Conservation (phyloP, 2,888 invertebrate genomes). For the Tridacna crocea region DNA sequence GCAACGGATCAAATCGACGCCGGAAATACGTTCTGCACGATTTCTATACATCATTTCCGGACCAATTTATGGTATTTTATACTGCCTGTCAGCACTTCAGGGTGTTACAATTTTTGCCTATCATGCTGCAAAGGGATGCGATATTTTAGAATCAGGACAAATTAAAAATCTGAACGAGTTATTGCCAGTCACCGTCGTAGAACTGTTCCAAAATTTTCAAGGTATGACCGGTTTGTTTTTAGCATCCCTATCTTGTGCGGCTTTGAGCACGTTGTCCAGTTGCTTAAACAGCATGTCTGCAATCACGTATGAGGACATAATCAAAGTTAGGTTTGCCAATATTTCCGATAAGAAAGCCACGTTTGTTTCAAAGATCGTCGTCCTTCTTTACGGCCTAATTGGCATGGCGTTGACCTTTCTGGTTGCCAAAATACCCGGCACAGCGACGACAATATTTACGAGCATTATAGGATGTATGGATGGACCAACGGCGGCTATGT, state of each 20-base stretch:
- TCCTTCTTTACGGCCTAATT: slow-evolving; percentile 29
- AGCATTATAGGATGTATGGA: slow-evolving; percentile 39
- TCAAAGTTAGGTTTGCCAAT: slow-evolving; percentile 20
- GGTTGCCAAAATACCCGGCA: slow-evolving; percentile 28
- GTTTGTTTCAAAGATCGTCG: slow-evolving; percentile 22
- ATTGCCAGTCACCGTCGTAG: slow-evolving; percentile 34
- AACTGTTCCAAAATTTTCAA: slow-evolving; percentile 39
- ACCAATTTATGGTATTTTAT: slow-evolving; percentile 25
- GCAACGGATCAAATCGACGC: slow-evolving; percentile 43
- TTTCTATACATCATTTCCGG: slow-evolving; percentile 25
- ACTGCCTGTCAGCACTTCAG: slow-evolving; percentile 9
- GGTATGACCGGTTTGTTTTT: slow-evolving; percentile 51
- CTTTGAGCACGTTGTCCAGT: slow-evolving; percentile 50
- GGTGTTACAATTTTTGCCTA: slow-evolving; percentile 50
- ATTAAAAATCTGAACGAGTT: slow-evolving; percentile 42
- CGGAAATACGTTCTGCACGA: slow-evolving; percentile 11
- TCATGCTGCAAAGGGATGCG: slow-evolving; percentile 38
- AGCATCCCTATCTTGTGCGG: slow-evolving; percentile 48
- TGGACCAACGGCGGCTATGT: slow-evolving; percentile 42
- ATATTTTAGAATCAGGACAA: slow-evolving; percentile 24
- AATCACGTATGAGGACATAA: slow-evolving; percentile 35
- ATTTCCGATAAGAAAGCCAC: slow-evolving; percentile 23
- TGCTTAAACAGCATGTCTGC: slow-evolving; percentile 45
- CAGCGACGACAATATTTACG: slow-evolving; percentile 24
- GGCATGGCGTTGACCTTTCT: slow-evolving; percentile 38